A percentile compares a stretch with the other conserved stretches of the same genome.
Evolutionary conservation across 1,140 invertebrate genomes (phyloP).

Genomic region (Macrostomum lignano): DNA sequence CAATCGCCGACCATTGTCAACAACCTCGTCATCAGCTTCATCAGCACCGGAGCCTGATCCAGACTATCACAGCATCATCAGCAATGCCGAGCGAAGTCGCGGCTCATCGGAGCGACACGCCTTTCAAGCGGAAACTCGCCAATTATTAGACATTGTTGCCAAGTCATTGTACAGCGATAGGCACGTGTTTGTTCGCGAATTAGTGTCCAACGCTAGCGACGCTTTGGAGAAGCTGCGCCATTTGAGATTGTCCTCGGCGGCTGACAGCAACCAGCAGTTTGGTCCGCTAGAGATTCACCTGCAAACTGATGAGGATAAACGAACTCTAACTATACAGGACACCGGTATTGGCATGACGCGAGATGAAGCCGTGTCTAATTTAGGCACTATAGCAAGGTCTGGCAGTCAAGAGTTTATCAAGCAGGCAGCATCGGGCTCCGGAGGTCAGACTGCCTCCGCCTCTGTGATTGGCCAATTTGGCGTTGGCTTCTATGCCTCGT

Average conservation of each 20-base stretch:
- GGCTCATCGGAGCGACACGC: conserved; percentile 26
- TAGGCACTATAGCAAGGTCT: conserved; percentile 74
- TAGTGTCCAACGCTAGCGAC: conserved; percentile 86
- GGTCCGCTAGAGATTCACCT: conserved; percentile 52
- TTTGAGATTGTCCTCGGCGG: conserved; percentile 32
- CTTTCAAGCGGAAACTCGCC: conserved; percentile 79
- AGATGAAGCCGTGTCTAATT: conserved; percentile 58
- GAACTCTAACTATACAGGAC: conserved; percentile 61
- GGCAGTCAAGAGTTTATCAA: conserved; percentile 45
- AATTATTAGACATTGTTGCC: conserved; percentile 80
- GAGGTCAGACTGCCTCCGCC: no score
- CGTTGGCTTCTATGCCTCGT: conserved; percentile 83
- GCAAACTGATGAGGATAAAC: conserved; percentile 51
- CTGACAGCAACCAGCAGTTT: conserved; percentile 13
- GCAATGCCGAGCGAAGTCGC: not conserved
- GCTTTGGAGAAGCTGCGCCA: conserved; percentile 59
- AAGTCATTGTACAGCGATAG: conserved; percentile 85
- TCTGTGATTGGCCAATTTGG: conserved; percentile 96
- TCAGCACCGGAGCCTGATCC: not conserved
- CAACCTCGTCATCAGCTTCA: not conserved
- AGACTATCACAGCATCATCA: conserved; percentile 1
- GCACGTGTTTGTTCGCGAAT: conserved; percentile 74
- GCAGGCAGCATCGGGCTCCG: no score
- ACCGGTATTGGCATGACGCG: conserved; percentile 72
- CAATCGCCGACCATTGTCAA: no score